These are phyloP conservation scores for Conus betulinus DNA, from an alignment of 1,140 invertebrate genomes.

Conservation along the genomic window DNA sequence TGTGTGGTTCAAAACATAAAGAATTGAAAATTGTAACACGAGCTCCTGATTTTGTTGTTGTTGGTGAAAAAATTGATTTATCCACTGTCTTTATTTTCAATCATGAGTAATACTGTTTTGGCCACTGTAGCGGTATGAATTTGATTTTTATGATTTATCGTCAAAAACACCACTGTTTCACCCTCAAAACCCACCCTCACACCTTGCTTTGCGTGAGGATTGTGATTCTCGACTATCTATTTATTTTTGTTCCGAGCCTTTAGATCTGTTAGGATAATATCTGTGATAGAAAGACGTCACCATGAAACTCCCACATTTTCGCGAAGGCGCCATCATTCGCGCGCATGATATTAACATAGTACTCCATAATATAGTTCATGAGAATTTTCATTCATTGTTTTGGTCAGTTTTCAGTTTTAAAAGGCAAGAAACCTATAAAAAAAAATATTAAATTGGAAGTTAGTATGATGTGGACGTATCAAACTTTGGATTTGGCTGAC, in stretches of 20 bases:
- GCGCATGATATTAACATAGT: conserved; percentile 42
- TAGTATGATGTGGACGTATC: neutral
- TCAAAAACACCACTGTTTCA: neutral
- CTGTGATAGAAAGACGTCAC: neutral
- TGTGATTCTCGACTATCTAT: neutral
- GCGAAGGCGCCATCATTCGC: conserved; percentile 36
- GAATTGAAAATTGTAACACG: no score
- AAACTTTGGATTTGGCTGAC: neutral
- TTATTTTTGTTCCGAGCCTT: neutral
- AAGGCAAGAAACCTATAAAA: neutral
- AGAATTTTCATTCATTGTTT: neutral
- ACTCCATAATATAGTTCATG: conserved; percentile 38
- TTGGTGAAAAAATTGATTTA: no score
- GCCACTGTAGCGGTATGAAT: no score
- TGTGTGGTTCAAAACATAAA: no score
- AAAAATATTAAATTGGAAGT: neutral
- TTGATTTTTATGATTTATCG: neutral
- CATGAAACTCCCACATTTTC: neutral
- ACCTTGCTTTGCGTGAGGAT: neutral
- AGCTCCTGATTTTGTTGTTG: no score
- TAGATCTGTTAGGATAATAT: no score
- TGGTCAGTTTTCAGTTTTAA: neutral
- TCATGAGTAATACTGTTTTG: no score
- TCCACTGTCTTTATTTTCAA: no score
- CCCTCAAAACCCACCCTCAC: neutral